These are phyloP conservation scores for Andrena dorsata DNA, from an alignment of 2,888 invertebrate genomes.

Conservation along the genomic window DNA sequence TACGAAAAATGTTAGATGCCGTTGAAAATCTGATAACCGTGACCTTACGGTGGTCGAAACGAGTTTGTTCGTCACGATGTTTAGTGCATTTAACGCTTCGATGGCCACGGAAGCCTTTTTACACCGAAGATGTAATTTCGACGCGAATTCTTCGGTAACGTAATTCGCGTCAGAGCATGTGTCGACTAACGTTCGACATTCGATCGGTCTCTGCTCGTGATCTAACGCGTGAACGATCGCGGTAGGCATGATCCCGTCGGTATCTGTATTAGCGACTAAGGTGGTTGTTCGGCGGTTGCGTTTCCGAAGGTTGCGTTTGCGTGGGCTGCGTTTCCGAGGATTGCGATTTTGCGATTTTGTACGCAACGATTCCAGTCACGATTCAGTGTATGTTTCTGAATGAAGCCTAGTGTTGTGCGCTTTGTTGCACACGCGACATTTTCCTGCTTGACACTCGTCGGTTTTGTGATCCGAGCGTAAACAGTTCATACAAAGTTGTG, in stretches of 20 bases:
- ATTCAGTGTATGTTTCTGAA: no score
- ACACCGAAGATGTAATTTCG: no score
- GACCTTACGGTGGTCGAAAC: conserved; percentile 3
- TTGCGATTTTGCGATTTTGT: neutral
- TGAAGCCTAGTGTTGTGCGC: no score
- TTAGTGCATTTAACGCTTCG: neutral
- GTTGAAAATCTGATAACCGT: no score
- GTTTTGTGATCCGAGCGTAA: no score
- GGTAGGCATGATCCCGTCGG: neutral
- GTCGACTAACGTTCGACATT: neutral
- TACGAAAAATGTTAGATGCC: no score
- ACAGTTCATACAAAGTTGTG: no score
- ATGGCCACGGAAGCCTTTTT: neutral
- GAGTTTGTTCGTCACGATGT: conserved; percentile 29
- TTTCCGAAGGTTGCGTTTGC: neutral
- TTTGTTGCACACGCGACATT: no score
- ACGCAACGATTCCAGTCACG: no score
- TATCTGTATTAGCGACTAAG: neutral
- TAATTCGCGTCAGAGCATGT: neutral
- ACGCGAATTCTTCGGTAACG: no score
- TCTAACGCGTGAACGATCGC: neutral
- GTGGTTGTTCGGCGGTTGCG: neutral
- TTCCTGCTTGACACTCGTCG: no score
- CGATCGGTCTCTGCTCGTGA: neutral
- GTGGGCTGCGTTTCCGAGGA: neutral